Base-by-base conservation (phyloP, 2,888 invertebrate genomes). In the Drosophila falleni region DNA sequence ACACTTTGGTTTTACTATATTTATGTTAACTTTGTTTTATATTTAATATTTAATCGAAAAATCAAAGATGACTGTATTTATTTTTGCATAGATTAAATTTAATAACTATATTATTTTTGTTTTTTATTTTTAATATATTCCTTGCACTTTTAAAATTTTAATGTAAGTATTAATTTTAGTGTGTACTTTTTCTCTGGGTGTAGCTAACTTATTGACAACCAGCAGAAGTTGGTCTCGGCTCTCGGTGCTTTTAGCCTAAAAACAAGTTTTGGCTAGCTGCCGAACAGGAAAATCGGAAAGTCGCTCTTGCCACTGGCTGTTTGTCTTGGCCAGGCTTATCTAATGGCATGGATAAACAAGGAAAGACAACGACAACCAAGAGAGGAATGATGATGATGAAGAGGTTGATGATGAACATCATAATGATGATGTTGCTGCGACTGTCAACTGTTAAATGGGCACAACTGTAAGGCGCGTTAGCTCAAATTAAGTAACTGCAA, bases 281-380 rank as follows among this genome's bases (percentile, higher is more conserved):
- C 74, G 63, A 69, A 69, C 75, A 75, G 75, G 70, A 11, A 35
- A 29, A 29, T 29, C 29, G 35, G 35, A 69, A 76, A 76, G 75
- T 70, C 61, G 63, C 66, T 77, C 41, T 67, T 50, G 71, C 81
- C 81, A 58, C 58, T 80, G 70, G 79, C 78, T 89, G 89, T 83
- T 86, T 83, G 89, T 89, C 89, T 87, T 84, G 64, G 67, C 55
- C 71, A 81, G 89, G 89, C 84, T 84, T 84, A 84, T 84, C 84
- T 84, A 89, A 84, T 87, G 84, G 84, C 88, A 73, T 72, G 89
- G 76, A 89, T 84, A 89, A 84, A 84, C 89, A 89, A 78, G 89
- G 69, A 51, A 56, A 70, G 84, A 80, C 83, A 72, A 70, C 87
- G 74, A 65, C 54, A 68, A 60, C 62, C 47, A 60, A 15, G 39